phyloP scores from a whole-genome alignment of 64 coral and sea anemone species.

The Actinia tenebrosa region DNA sequence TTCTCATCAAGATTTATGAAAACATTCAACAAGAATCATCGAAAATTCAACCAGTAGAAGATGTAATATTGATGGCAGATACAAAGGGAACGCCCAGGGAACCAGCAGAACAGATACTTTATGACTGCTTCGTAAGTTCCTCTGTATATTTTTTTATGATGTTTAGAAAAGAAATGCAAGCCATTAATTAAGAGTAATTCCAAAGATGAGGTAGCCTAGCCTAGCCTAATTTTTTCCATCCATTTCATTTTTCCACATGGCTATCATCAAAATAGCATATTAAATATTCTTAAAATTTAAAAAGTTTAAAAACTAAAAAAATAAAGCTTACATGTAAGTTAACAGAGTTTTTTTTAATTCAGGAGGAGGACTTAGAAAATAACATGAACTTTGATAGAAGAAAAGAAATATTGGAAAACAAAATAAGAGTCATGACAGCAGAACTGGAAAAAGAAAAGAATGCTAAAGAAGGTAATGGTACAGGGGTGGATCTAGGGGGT shows the following conservation, averaged over 20 bases:
- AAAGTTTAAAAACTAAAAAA: no score
- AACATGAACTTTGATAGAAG: constrained; percentile 53
- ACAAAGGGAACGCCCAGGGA: constrained; percentile 62
- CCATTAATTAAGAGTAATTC: no score
- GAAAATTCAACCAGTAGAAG: constrained; percentile 66
- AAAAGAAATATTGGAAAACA: constrained; percentile 34
- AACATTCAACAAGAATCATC: constrained; percentile 50
- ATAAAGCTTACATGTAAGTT: not conserved
- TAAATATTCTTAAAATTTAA: no score
- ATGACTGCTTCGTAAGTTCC: constrained; percentile 85
- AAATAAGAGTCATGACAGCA: constrained; percentile 39
- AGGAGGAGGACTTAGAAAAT: constrained; percentile 52
- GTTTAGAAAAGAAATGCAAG: no score
- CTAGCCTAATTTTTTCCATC: no score
- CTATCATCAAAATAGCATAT: no score
- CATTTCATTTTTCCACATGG: no score
- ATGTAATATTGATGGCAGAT: constrained; percentile 53
- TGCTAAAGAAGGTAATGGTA: constrained; percentile 38
- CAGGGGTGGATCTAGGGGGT: no score
- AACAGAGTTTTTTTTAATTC: not conserved
- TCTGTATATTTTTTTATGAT: not conserved
- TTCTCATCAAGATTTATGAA: constrained; percentile 62
- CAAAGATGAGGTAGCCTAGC: no score
- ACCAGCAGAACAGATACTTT: constrained; percentile 76
- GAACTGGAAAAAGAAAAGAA: constrained; percentile 54